Evolutionary conservation across 2,888 invertebrate species (phyloP), one percentile per base, ranked within the genome.

Genomic region (Reticulitermes lucifugus): DNA sequence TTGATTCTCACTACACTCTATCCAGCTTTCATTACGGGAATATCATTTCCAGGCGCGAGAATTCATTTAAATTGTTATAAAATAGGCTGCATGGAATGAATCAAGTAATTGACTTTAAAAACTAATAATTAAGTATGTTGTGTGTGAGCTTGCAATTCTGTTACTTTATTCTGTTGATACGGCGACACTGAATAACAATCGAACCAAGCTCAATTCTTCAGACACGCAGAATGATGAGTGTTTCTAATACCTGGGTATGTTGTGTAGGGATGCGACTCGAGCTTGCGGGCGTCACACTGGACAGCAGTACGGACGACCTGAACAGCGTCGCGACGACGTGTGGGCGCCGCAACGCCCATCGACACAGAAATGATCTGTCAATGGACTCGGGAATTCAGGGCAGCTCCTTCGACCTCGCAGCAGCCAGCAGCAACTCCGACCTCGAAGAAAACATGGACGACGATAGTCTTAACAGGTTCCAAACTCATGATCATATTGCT

Each of bases 321-420:
- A 60, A 35, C 79, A 75, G 84, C 70, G 21, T 55, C 59, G 51
- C 51, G n/a, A 55, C 83, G 22, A 25, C 83, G 73, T 81, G 81
- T 81, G 59, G 60, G 4, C 60, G 60, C 6, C 29, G 81, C 22
- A 29, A 22, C 35, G 83, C 18, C 35, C 71, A 70, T 22, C 84
- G 83, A 43, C 79, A 65, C n/a, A 79, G 86, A 43, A 81, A 84
- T 71, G 87, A 85, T 70, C 79, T 86, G 60, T 87, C 87, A 43
- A 86, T 87, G 85, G 87, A 87, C 83, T 87, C 87, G 14, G 87
- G 87, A 6, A 87, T 87, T 51, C 87, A 87, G 70, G 87, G 87
- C 75, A 85, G 85, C 73, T 86, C 87, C 25, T 87, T 85, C 60
- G 87, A 87, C 79, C 86, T 87, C 22, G 86, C 84, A n/a, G 29